Percentiles rank a stretch among this genome's conserved stretches.
These are phyloP conservation scores for Dolichopus griseipennis DNA, from an alignment of 2,888 invertebrate species.

Conservation along the genomic window DNA sequence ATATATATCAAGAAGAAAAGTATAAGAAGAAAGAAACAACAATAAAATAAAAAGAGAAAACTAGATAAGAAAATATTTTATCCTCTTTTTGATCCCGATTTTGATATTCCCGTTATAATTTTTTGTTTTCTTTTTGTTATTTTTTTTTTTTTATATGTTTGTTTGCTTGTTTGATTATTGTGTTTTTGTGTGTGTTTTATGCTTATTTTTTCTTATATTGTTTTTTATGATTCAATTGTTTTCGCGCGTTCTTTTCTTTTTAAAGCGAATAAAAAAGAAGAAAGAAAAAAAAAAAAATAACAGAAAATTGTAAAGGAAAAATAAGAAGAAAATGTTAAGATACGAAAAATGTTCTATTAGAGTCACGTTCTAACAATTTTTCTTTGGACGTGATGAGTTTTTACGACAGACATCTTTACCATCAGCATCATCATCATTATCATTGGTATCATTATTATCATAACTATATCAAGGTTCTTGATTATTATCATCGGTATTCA, in stretches of 20 bases:
- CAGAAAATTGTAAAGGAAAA: too few species aligned
- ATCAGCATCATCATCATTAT: neutral
- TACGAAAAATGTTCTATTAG: neutral
- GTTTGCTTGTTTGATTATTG: neutral
- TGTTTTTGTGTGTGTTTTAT: too few species aligned
- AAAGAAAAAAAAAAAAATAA: too few species aligned
- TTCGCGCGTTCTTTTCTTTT: neutral
- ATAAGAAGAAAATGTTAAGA: neutral
- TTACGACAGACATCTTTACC: neutral
- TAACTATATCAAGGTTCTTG: neutral
- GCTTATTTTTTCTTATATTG: too few species aligned
- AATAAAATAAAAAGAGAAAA: neutral
- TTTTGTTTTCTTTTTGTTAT: neutral
- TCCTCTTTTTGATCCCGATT: neutral
- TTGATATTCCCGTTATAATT: neutral
- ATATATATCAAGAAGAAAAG: neutral
- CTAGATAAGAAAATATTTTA: too few species aligned
- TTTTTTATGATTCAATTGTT: slow-evolving; percentile 6
- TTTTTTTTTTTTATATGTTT: neutral
- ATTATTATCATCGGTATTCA: neutral
- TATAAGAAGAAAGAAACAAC: too few species aligned
- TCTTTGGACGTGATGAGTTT: slow-evolving; percentile 1
- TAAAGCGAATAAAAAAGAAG: too few species aligned
- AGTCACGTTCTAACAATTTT: neutral
- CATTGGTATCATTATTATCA: neutral